Percentiles rank a stretch among this genome's conserved stretches.
These are phyloP conservation scores for Mustela lutreola DNA, from an alignment of 2,113 vertebrate genomes.

Conservation along the genomic window DNA sequence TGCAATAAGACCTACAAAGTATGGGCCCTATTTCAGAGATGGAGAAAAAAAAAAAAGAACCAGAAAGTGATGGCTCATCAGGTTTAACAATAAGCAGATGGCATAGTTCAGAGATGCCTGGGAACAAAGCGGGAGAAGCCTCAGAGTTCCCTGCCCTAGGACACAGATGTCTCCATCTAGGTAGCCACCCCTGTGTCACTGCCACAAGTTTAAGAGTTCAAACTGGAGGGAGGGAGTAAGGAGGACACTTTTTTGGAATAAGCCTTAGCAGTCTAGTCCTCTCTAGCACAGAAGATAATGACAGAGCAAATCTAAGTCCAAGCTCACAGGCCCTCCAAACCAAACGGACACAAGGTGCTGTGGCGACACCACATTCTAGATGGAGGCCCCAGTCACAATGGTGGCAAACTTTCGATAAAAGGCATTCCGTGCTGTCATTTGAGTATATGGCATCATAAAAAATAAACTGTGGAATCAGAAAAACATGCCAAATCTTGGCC, in stretches of 20 bases:
- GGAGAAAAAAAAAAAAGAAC: not conserved
- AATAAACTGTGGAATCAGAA: not conserved
- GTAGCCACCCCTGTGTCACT: not conserved
- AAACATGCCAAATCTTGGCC: not conserved
- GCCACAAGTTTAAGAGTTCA: not conserved
- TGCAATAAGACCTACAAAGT: not conserved
- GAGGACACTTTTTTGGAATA: not conserved
- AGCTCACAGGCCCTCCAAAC: not conserved
- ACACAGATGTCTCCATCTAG: not conserved
- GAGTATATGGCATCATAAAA: not conserved
- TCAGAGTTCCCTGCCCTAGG: not conserved
- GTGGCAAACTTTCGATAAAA: not conserved
- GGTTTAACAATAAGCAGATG: not conserved
- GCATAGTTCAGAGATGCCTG: not conserved
- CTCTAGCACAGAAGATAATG: not conserved
- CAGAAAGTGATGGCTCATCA: not conserved
- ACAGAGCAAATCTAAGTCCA: not conserved
- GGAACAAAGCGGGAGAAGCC: not conserved
- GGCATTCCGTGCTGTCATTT: not conserved
- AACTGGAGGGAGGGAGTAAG: not conserved
- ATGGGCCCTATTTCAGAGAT: not conserved
- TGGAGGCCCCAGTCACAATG: accelerated
- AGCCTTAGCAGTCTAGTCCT: not conserved
- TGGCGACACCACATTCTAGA: not conserved
- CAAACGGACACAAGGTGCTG: not conserved